A percentile compares a stretch with the other conserved stretches of the same genome.
These are phyloP conservation scores for Chrysolina americana DNA, from an alignment of 2,888 invertebrate genomes.

Conservation along the genomic window DNA sequence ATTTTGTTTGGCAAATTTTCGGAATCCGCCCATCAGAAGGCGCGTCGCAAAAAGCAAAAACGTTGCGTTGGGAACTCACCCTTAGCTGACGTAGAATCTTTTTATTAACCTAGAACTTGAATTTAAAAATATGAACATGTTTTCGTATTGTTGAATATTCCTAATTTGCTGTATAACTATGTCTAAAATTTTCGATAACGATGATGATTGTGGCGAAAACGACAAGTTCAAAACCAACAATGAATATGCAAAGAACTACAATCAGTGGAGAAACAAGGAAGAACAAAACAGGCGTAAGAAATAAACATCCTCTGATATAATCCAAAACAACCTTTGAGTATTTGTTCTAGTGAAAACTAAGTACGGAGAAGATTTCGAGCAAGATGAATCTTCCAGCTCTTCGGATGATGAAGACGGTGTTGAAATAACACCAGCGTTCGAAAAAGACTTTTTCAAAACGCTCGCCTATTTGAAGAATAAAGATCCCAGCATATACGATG, in stretches of 20 bases:
- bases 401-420: constrained; percentile 78
- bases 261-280: constrained; percentile 88
- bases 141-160: too few relatives aligned
- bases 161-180: too few relatives aligned
- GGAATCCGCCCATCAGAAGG: too few relatives aligned
- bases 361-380: constrained; percentile 75
- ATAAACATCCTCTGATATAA: not conserved
- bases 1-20: too few relatives aligned
- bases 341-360: constrained; percentile 79
- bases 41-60: too few relatives aligned
- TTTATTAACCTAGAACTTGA: too few relatives aligned
- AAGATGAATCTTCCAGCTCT: constrained; percentile 70
- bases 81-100: too few relatives aligned
- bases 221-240: constrained; percentile 78
- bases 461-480: constrained; percentile 88
- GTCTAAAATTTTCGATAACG: constrained; percentile 39
- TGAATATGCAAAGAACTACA: constrained; percentile 88
- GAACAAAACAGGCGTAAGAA: constrained; percentile 84
- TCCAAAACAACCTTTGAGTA: constrained; percentile 1
- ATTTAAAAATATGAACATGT: too few relatives aligned
- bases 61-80: too few relatives aligned
- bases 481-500: constrained; percentile 91
- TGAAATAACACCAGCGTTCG: constrained; percentile 78
- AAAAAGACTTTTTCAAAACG: constrained; percentile 91
- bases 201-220: constrained; percentile 73